Evolutionary conservation across 2,113 vertebrate genomes (phyloP).

Genomic region (cat (Felis catus)): DNA sequence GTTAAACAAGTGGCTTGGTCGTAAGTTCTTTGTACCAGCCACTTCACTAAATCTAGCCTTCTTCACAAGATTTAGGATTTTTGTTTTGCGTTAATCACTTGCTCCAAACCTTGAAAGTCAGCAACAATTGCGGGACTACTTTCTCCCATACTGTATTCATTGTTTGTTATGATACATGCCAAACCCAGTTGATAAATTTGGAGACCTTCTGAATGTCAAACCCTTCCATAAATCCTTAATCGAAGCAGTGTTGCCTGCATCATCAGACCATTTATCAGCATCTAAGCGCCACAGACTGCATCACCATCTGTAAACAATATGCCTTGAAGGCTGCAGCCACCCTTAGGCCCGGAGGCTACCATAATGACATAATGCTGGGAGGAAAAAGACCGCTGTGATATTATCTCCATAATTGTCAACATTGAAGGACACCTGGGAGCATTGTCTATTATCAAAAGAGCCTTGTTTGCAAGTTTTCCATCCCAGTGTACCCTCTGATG

Average conservation of each 20-base stretch:
- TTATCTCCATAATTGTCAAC: background rate
- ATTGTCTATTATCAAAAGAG: slow-evolving; percentile 24
- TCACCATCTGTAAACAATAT: slow-evolving; percentile 22
- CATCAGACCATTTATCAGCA: slow-evolving; percentile 42
- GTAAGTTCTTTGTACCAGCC: background rate
- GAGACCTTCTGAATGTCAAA: slow-evolving; percentile 70
- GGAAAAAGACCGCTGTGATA: background rate
- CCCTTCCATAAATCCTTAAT: slow-evolving; percentile 57
- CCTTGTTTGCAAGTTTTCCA: slow-evolving; percentile 5
- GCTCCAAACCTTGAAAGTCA: slow-evolving; percentile 60
- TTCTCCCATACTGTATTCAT: background rate
- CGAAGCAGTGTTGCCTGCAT: background rate
- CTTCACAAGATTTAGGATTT: slow-evolving; percentile 57
- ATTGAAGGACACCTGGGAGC: slow-evolving; percentile 9
- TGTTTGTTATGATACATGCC: slow-evolving; percentile 65
- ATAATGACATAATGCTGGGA: background rate
- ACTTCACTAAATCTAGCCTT: slow-evolving; percentile 40
- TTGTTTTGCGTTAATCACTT: slow-evolving; percentile 54
- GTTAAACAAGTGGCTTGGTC: background rate
- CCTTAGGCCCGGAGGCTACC: background rate
- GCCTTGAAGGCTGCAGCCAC: background rate
- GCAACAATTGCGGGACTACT: background rate
- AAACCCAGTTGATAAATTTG: slow-evolving; percentile 52
- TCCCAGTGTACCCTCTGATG: background rate
- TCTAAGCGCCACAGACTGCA: background rate